A percentile compares a stretch with the other conserved stretches of the same genome.
phyloP scores from a whole-genome alignment of 23 tunicate species.

The Ascidia mentula region DNA sequence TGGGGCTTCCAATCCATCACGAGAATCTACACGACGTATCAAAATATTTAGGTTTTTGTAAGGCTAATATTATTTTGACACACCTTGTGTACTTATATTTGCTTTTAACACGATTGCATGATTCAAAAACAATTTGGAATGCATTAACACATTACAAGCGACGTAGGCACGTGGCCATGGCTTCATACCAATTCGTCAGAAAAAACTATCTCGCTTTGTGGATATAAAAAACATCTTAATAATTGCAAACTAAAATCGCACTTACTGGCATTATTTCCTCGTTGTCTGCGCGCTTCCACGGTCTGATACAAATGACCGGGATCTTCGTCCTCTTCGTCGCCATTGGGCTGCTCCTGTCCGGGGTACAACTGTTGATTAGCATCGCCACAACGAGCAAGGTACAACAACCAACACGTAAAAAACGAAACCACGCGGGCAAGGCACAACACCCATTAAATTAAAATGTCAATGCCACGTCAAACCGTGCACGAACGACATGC shows the following conservation, averaged over 20 bases:
- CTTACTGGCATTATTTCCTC: constrained; percentile 5
- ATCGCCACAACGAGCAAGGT: background rate
- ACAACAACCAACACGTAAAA: background rate
- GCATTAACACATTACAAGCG: too few relatives aligned
- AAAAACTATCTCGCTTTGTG: too few relatives aligned
- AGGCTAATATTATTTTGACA: too few relatives aligned
- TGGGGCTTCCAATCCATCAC: constrained; percentile 22
- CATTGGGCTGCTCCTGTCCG: constrained; percentile 14
- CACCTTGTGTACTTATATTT: too few relatives aligned
- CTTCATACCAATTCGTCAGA: too few relatives aligned
- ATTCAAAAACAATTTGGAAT: too few relatives aligned
- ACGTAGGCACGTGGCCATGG: too few relatives aligned
- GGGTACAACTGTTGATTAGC: background rate
- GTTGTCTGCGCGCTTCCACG: constrained; percentile 40
- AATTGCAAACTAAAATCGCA: too few relatives aligned
- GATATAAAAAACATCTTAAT: too few relatives aligned
- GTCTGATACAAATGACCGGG: constrained; percentile 49
- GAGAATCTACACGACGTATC: background rate
- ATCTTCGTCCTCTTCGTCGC: constrained; percentile 8
- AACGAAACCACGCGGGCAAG: background rate
- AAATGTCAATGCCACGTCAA: background rate
- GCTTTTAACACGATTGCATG: too few relatives aligned
- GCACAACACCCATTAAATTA: background rate
- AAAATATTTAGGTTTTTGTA: too few relatives aligned
- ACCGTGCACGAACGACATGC: background rate